phyloP scores from a whole-genome alignment of 1,140 invertebrate species.

The Delia radicum region DNA sequence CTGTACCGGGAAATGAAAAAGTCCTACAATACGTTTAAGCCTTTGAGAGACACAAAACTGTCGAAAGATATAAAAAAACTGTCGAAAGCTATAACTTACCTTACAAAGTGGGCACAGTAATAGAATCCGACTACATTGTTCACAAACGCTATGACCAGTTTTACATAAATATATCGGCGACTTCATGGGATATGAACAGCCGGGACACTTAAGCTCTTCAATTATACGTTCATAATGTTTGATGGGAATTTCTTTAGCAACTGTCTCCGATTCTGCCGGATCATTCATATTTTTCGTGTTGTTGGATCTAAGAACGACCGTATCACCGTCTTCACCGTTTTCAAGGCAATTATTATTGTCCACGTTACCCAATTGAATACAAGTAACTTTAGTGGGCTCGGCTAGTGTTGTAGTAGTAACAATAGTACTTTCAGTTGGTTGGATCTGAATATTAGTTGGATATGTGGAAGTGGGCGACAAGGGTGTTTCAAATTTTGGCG shows the following conservation, averaged over 20 bases:
- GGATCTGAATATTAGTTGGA: not conserved
- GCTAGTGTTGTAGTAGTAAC: not conserved
- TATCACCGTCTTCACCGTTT: not conserved
- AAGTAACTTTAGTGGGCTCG: conserved; percentile 20
- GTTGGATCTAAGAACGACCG: not conserved
- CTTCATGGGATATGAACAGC: conserved; percentile 51
- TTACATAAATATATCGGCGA: conserved; percentile 47
- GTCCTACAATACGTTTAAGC: no score
- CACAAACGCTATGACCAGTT: conserved; percentile 51
- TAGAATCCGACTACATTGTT: conserved; percentile 47
- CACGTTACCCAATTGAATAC: conserved; percentile 12
- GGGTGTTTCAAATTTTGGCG: not conserved
- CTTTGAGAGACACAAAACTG: no score
- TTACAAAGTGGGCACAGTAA: conserved; percentile 52
- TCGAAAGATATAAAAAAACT: not conserved
- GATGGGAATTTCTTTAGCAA: conserved; percentile 30
- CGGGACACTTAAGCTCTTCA: conserved; percentile 51
- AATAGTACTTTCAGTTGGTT: conserved; percentile 1
- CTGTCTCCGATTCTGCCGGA: not conserved
- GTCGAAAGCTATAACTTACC: conserved; percentile 29
- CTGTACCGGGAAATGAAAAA: no score
- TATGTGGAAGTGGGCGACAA: not conserved
- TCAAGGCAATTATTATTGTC: not conserved
- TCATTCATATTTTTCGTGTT: not conserved
- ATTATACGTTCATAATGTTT: conserved; percentile 51